Conservation (phyloP, 2,797 vertebrate genomes). For the Rhynchonycteris naso region DNA sequence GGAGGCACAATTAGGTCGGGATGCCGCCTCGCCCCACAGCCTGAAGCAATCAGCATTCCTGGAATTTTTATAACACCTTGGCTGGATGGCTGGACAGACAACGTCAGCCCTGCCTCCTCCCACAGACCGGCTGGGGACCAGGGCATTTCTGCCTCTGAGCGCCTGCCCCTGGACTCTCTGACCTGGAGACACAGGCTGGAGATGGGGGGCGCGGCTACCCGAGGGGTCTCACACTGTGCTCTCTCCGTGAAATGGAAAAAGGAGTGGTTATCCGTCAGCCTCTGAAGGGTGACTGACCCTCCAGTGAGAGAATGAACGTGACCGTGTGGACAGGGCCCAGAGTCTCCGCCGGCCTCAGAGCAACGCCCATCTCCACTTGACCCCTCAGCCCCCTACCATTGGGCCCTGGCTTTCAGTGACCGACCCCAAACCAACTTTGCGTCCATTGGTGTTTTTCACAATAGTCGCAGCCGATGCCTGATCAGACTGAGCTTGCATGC, state of each 20-base stretch:
- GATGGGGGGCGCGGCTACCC: fast-evolving
- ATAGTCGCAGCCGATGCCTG: neutral
- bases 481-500: neutral
- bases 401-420: fast-evolving
- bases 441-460: fast-evolving
- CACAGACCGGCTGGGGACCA: neutral
- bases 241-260: fast-evolving
- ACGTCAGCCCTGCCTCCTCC: fast-evolving
- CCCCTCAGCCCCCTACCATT: fast-evolving
- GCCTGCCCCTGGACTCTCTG: neutral
- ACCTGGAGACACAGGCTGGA: neutral
- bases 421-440: fast-evolving
- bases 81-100: neutral
- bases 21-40: neutral
- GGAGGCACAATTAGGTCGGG: fast-evolving
- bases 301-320: fast-evolving
- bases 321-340: fast-evolving
- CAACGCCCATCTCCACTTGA: fast-evolving
- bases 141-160: fast-evolving
- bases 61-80: neutral
- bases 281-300: fast-evolving
- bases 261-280: fast-evolving
- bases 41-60: conserved; percentile 36
- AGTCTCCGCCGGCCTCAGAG: fast-evolving
- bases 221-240: fast-evolving